Evolutionary conservation across 2,888 invertebrate species (phyloP).

Genomic region (Drosophila yooni): DNA sequence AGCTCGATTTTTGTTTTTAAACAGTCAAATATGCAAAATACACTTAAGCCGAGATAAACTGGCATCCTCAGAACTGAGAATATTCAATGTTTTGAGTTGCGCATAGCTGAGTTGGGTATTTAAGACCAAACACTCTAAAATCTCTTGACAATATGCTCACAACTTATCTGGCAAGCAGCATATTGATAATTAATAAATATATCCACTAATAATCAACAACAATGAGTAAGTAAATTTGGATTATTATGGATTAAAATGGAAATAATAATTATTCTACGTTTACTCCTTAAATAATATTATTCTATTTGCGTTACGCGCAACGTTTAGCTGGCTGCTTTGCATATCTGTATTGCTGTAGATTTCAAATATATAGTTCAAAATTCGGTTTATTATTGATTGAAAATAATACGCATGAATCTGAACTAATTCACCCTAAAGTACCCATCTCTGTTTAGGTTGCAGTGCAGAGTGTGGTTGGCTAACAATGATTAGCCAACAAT

Average conservation of each 20-base stretch:
- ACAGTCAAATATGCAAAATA: fast-evolving
- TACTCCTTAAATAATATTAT: neutral
- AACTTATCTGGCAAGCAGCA: neutral
- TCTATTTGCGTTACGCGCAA: neutral
- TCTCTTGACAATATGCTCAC: neutral
- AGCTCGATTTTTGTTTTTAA: neutral
- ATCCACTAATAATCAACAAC: fast-evolving
- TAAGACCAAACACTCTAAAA: neutral
- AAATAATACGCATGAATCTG: too few species aligned
- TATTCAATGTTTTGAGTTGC: neutral
- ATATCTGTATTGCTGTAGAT: neutral
- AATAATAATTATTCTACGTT: neutral
- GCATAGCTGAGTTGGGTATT: neutral
- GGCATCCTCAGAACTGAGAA: neutral
- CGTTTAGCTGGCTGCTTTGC: neutral
- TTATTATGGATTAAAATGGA: neutral
- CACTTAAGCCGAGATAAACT: neutral
- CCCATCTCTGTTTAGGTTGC: neutral
- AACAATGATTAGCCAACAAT: slow-evolving; percentile 58
- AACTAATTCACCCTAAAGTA: neutral
- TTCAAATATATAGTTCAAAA: neutral
- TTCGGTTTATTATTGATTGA: neutral
- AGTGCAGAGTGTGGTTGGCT: slow-evolving; percentile 22
- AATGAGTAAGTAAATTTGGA: neutral
- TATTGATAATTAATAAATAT: neutral